phyloP scores from a whole-genome alignment of 2,888 invertebrate genomes.

The Asteroscopus sphinx region DNA sequence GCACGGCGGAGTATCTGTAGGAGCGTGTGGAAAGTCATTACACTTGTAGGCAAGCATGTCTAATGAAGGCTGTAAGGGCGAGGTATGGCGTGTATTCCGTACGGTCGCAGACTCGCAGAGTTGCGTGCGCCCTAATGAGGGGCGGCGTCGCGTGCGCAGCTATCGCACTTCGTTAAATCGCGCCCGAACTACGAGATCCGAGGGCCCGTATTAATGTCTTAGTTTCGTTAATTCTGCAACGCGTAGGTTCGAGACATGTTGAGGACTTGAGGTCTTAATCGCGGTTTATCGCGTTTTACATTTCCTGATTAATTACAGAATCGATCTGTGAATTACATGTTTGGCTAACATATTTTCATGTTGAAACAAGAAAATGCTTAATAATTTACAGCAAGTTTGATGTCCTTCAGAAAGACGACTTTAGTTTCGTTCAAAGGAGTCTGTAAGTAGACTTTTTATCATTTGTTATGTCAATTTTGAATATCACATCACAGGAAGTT shows the following conservation, averaged over 20 bases:
- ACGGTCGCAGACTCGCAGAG: constrained; percentile 55
- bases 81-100: constrained; percentile 53
- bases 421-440: neutral
- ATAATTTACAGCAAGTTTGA: neutral
- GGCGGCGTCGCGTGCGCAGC: constrained; percentile 83
- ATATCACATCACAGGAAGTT: too few relatives aligned
- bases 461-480: too few relatives aligned
- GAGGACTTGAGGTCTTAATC: constrained; percentile 50
- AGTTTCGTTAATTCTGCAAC: constrained; percentile 68
- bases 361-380: constrained; percentile 4
- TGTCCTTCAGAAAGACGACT: neutral
- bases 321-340: constrained; percentile 9
- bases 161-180: constrained; percentile 81
- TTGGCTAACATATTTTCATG: constrained; percentile 3
- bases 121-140: constrained; percentile 87
- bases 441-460: neutral
- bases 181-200: constrained; percentile 74
- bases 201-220: constrained; percentile 66
- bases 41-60: constrained; percentile 70
- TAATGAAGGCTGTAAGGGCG: constrained; percentile 74
- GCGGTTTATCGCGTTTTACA: constrained; percentile 32
- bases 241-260: constrained; percentile 51
- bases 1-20: constrained; percentile 38
- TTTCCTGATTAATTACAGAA: constrained; percentile 19
- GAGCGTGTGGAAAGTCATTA: constrained; percentile 75